Percentiles rank a stretch among this genome's conserved stretches.
Conservation (phyloP, 2,888 invertebrate species). For the Blera fallax region DNA sequence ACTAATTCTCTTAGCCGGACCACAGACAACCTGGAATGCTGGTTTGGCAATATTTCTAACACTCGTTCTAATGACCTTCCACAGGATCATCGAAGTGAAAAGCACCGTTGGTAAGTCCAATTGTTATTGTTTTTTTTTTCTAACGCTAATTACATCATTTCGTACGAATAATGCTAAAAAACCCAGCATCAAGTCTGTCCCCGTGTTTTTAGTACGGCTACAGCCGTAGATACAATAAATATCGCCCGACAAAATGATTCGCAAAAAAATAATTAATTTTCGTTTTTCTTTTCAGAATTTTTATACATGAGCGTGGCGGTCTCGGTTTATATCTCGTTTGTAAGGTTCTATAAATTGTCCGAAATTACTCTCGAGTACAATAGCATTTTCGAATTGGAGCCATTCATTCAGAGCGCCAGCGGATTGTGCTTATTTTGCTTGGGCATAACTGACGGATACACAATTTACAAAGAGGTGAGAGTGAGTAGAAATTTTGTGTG, state of each 20-base stretch:
- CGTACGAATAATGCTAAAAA: neutral
- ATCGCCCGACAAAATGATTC: neutral
- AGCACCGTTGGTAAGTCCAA: slow-evolving; percentile 77
- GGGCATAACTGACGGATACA: slow-evolving; percentile 77
- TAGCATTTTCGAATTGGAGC: slow-evolving; percentile 77
- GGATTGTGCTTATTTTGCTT: slow-evolving; percentile 75
- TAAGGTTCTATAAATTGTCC: slow-evolving; percentile 78
- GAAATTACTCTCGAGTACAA: slow-evolving; percentile 77
- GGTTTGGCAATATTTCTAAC: slow-evolving; percentile 77
- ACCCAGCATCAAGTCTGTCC: neutral
- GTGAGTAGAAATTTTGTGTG: slow-evolving; percentile 62
- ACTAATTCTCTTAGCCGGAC: slow-evolving; percentile 73
- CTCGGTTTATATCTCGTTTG: slow-evolving; percentile 75
- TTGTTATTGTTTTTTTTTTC: neutral
- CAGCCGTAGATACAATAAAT: neutral
- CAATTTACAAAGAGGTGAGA: slow-evolving; percentile 80
- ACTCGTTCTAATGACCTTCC: slow-evolving; percentile 79
- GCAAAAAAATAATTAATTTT: neutral
- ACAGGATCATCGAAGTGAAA: slow-evolving; percentile 79
- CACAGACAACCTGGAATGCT: slow-evolving; percentile 77
- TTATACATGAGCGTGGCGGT: slow-evolving; percentile 76
- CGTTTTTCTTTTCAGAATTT: slow-evolving; percentile 75
- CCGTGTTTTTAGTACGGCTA: neutral
- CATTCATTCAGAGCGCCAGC: slow-evolving; percentile 74
- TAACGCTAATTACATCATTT: neutral